These are phyloP conservation scores for Drosophila nasuta DNA, from an alignment of 1,140 invertebrate genomes.

Conservation along the genomic window DNA sequence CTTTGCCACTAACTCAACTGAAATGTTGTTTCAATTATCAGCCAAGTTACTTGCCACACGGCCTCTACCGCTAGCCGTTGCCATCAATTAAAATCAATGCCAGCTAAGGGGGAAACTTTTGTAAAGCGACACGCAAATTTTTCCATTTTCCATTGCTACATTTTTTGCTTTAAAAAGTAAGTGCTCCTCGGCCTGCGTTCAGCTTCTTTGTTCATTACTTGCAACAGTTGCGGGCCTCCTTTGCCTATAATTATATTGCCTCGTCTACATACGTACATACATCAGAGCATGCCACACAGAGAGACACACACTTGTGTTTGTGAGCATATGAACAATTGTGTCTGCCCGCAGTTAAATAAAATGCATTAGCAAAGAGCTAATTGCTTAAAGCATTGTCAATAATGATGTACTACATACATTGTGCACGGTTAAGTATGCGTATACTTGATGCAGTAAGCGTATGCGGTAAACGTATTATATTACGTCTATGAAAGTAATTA, in stretches of 20 bases:
- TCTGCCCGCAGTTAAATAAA: conserved; percentile 13
- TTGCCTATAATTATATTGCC: conserved; percentile 58
- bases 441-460: background rate
- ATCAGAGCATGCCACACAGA: background rate
- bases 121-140: conserved; percentile 12
- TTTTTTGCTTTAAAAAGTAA: conserved; percentile 29
- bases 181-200: conserved; percentile 21
- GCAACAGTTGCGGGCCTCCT: conserved; percentile 19
- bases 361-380: conserved; percentile 35
- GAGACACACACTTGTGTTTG: conserved; percentile 4
- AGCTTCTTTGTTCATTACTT: conserved; percentile 55
- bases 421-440: background rate
- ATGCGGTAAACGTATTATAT: too few species aligned
- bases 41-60: conserved; percentile 7
- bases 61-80: conserved; percentile 47
- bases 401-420: background rate
- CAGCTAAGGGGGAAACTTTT: conserved; percentile 39
- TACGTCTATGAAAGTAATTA: too few species aligned
- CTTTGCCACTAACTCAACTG: conserved; percentile 23
- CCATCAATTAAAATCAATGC: conserved; percentile 70
- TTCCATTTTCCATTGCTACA: conserved; percentile 35
- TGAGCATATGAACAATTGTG: conserved; percentile 22
- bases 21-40: conserved; percentile 41
- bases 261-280: conserved; percentile 19
- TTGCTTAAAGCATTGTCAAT: conserved; percentile 31